Base-by-base conservation (phyloP, 2,888 invertebrate genomes). In the Conomelus anceps region DNA sequence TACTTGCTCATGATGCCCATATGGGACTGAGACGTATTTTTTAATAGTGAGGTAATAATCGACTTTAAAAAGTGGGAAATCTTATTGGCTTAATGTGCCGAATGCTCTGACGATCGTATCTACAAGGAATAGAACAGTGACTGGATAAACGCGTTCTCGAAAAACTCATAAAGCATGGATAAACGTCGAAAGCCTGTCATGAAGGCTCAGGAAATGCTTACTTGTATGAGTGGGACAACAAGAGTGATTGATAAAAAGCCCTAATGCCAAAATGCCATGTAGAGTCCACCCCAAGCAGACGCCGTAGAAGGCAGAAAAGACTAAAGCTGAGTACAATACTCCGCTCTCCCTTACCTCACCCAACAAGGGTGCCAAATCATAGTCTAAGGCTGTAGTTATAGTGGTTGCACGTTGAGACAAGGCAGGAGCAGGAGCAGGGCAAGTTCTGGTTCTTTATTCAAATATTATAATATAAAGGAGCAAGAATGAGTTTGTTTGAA, bases 401-500 rank as follows among this genome's bases (percentile, higher is more conserved):
- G 34, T 34, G 34, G 34, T 34, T 34, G 34, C 17, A 34, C 34
- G 17, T 9, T 7, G 89, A 87, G 89, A 85, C 20, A 41, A 87
- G 87, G 89, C 17, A 41, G 84, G 89, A 84, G 84, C 85, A 88
- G n/a, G 88, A 41, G 20, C 23, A 4, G 86, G 11, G 22, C 23
- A 23, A 88, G 84, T 88, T 90, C 90, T 89, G 89, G 90, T 90
- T 90, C 90, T 90, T 90, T 90, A 90, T 90, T 89, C 90, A 90
- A 90, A 90, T 90, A 90, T 90, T 90, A 90, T 90, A 90, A 90
- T 90, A 89, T 86, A 90, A 90, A 90, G 89, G 90, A 90, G 89
- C 89, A 90, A 90, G 89, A 90, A 90, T 89, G 88, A 90, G 90
- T 90, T 90, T 90, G 88, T 88, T 90, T 90, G 90, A 90, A 90